These are phyloP conservation scores for Silurus aristotelis DNA, from an alignment of 2,797 vertebrate species.

Conservation along the genomic window DNA sequence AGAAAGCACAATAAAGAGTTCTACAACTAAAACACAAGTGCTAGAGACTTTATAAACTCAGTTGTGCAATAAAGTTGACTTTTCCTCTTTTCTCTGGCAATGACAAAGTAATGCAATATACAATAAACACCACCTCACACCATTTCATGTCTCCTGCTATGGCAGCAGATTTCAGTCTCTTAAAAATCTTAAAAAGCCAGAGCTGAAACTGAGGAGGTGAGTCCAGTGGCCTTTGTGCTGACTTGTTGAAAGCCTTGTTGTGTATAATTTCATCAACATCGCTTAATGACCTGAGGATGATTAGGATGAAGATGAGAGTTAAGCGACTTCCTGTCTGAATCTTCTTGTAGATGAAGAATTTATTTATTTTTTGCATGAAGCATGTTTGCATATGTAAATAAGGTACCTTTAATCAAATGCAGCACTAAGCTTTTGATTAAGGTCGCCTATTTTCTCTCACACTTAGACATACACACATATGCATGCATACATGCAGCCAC, in stretches of 20 bases:
- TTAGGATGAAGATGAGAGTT: background rate
- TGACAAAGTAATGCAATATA: conserved; percentile 3
- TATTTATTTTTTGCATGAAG: background rate
- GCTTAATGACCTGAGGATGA: background rate
- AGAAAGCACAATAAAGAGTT: background rate
- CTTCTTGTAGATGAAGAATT: background rate
- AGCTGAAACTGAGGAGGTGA: background rate
- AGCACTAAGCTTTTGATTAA: background rate
- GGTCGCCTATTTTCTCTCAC: background rate
- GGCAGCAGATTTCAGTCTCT: background rate
- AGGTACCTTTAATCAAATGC: background rate
- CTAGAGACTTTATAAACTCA: background rate
- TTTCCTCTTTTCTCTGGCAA: background rate
- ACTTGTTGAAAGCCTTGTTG: background rate
- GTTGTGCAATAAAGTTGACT: conserved; percentile 16
- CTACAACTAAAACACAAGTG: background rate
- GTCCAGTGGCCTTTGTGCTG: background rate
- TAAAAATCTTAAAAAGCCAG: conserved; percentile 3
- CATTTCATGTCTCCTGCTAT: background rate
- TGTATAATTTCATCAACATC: background rate
- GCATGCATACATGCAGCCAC: background rate
- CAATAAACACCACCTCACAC: background rate
- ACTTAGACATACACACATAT: background rate
- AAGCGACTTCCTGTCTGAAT: background rate
- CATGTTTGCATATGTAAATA: background rate